Percentiles rank a stretch among this genome's conserved stretches.
Evolutionary conservation across 1,140 invertebrate genomes (phyloP).

Genomic region (Conopomorpha cramerella): DNA sequence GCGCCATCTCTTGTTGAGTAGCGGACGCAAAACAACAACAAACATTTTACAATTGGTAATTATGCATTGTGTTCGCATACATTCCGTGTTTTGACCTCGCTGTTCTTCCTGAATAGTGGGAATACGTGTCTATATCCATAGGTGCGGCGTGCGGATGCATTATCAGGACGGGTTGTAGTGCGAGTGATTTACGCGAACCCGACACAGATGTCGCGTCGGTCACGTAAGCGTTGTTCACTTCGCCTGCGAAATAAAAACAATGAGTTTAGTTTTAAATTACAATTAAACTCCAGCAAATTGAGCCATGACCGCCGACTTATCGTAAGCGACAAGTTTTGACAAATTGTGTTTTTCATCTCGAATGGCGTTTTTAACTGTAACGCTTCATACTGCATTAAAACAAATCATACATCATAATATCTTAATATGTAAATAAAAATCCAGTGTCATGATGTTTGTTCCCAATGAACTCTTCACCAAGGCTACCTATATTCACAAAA

Average conservation of each 20-base stretch:
- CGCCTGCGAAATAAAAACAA: conserved; percentile 64
- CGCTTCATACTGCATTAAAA: neutral
- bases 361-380: too few species aligned
- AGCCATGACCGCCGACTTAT: too few species aligned
- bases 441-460: too few species aligned
- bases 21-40: conserved; percentile 4
- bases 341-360: too few species aligned
- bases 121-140: conserved; percentile 68
- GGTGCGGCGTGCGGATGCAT: conserved; percentile 69
- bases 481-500: too few species aligned
- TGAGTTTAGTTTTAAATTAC: neutral
- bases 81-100: conserved; percentile 43
- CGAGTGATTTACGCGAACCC: conserved; percentile 82
- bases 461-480: too few species aligned
- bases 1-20: conserved; percentile 14
- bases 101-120: conserved; percentile 75
- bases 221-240: conserved; percentile 85
- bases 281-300: too few species aligned
- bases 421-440: neutral
- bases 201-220: conserved; percentile 79
- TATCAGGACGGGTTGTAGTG: conserved; percentile 82
- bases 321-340: neutral
- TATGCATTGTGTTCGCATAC: conserved; percentile 65
- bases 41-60: conserved; percentile 62
- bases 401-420: neutral